phyloP scores from a whole-genome alignment of 1,140 invertebrate genomes.

The Druon quercuslanigerum region DNA sequence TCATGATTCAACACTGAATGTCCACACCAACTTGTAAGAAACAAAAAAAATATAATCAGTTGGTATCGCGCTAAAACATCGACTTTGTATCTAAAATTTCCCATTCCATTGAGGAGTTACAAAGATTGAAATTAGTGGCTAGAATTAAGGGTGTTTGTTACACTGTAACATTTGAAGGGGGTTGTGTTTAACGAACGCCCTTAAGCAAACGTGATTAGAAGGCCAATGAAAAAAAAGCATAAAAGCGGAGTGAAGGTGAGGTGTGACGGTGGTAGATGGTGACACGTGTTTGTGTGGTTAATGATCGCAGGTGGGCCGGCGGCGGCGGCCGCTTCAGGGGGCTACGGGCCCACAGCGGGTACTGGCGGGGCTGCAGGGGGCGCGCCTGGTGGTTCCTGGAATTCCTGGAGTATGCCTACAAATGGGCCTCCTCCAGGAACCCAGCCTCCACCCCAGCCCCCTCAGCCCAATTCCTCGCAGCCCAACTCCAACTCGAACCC shows the following conservation, averaged over 20 bases:
- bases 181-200: slow-evolving; percentile 19
- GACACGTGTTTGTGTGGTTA: slow-evolving; percentile 74
- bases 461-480: slow-evolving; percentile 76
- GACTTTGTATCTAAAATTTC: slow-evolving; percentile 6
- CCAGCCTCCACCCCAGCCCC: slow-evolving; percentile 74
- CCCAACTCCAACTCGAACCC: slow-evolving; percentile 76
- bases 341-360: slow-evolving; percentile 74
- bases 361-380: slow-evolving; percentile 76
- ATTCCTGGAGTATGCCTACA: slow-evolving; percentile 78
- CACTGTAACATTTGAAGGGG: too few species aligned
- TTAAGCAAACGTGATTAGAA: slow-evolving; percentile 27
- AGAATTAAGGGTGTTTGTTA: slow-evolving; percentile 45
- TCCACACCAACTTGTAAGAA: slow-evolving; percentile 29
- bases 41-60: slow-evolving; percentile 30
- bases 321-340: slow-evolving; percentile 74
- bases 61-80: slow-evolving; percentile 23
- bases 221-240: slow-evolving; percentile 45
- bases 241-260: slow-evolving; percentile 57
- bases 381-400: slow-evolving; percentile 78
- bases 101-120: slow-evolving; percentile 37
- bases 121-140: slow-evolving; percentile 32
- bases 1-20: background rate
- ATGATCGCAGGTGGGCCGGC: slow-evolving; percentile 75
- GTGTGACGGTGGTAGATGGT: slow-evolving; percentile 65
- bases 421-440: slow-evolving; percentile 76